phyloP scores from a whole-genome alignment of 92 coral and sea anemone genomes.

The Montipora capitata region DNA sequence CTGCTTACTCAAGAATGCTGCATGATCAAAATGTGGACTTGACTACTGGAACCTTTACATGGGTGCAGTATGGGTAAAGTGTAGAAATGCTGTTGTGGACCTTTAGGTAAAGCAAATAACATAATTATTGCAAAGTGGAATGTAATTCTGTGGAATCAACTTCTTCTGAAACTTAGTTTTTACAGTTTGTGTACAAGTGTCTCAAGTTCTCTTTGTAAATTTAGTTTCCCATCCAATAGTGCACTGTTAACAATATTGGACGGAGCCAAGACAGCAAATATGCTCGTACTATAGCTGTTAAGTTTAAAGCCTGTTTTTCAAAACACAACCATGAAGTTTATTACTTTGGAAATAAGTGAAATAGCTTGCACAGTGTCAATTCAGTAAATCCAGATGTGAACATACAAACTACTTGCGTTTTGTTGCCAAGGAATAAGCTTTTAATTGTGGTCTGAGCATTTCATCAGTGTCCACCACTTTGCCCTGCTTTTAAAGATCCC shows the following conservation, averaged over 20 bases:
- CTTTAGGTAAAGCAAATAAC: not conserved
- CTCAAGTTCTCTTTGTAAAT: conserved; percentile 4
- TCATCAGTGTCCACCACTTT: conserved; percentile 62
- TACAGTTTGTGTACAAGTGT: not conserved
- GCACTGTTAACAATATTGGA: not conserved
- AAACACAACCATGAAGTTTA: not conserved
- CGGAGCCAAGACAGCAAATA: not conserved
- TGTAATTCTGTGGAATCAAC: not conserved
- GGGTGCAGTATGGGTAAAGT: not conserved
- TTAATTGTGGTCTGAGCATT: conserved; percentile 51
- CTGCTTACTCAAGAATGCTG: too few relatives aligned
- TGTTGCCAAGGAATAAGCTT: conserved; percentile 32
- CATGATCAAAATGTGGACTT: too few relatives aligned
- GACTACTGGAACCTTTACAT: not conserved
- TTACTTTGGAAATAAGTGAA: not conserved
- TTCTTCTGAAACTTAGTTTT: not conserved
- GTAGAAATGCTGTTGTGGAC: not conserved
- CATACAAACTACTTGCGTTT: conserved; percentile 22
- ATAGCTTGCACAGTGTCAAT: not conserved
- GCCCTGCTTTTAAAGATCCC: conserved; percentile 39
- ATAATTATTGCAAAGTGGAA: not conserved
- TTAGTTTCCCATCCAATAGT: not conserved
- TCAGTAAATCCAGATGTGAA: not conserved
- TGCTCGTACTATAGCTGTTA: not conserved
- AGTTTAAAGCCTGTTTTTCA: not conserved